Conservation (phyloP, 2,797 vertebrate species). For the Dendrocincla fuliginosa region DNA sequence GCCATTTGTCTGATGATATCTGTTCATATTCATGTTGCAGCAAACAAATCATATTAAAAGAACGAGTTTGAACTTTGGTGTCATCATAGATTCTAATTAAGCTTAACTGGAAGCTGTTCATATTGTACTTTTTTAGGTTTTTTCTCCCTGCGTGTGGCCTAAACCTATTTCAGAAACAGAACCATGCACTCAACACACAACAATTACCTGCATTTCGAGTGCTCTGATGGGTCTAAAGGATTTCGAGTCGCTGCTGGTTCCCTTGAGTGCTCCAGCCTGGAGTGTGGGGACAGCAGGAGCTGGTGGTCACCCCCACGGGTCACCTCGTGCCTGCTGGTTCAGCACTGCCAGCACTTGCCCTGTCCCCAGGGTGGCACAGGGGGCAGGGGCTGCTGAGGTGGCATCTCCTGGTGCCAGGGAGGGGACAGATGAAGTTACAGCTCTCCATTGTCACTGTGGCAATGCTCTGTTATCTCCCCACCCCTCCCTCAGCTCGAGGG, state of each 20-base stretch:
- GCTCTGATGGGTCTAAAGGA: not conserved
- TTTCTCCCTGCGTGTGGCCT: not conserved
- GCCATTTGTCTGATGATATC: not conserved
- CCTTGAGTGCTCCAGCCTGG: not conserved
- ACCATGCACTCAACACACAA: not conserved
- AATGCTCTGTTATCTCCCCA: too few relatives aligned
- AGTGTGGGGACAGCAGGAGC: not conserved
- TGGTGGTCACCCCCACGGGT: not conserved
- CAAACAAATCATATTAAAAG: not conserved
- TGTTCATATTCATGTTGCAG: not conserved
- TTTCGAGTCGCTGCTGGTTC: not conserved
- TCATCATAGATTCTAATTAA: not conserved
- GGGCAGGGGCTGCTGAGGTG: too few relatives aligned
- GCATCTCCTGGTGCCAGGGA: too few relatives aligned
- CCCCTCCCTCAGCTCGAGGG: too few relatives aligned
- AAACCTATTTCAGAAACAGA: not conserved
- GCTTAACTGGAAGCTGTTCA: not conserved
- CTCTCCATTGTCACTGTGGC: too few relatives aligned
- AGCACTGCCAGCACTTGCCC: not conserved
- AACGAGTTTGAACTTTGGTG: not conserved
- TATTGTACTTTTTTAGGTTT: not conserved
- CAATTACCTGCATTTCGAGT: not conserved
- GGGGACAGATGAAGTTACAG: too few relatives aligned
- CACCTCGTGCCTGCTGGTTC: not conserved
- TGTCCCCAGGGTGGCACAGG: too few relatives aligned